Percentiles rank a stretch among this genome's conserved stretches.
Conservation (phyloP, 1,140 invertebrate species). For the Sipha flava region DNA sequence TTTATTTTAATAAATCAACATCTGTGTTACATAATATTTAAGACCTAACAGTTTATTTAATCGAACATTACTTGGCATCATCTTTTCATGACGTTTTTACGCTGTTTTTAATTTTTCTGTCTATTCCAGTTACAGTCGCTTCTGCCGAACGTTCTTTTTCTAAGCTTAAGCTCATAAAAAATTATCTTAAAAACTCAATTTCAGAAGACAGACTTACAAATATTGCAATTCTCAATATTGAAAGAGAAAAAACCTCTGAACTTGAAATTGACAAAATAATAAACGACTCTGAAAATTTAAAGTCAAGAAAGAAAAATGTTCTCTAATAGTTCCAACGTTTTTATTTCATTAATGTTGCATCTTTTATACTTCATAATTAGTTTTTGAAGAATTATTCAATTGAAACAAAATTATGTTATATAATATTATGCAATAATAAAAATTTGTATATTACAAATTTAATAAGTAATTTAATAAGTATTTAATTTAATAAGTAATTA, state of each 20-base stretch:
- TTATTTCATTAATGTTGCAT: too few species aligned
- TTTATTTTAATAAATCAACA: not conserved
- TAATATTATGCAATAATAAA: too few species aligned
- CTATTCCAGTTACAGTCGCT: conserved; percentile 8
- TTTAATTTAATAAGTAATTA: too few species aligned
- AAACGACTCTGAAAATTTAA: not conserved
- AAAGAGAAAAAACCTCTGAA: not conserved
- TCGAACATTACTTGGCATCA: not conserved
- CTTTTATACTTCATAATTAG: too few species aligned
- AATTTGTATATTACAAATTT: too few species aligned
- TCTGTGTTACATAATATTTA: not conserved
- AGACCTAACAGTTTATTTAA: not conserved
- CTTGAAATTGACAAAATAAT: not conserved
- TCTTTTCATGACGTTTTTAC: conserved; percentile 17
- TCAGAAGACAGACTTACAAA: not conserved
- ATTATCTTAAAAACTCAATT: conserved; percentile 9
- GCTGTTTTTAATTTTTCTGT: not conserved
- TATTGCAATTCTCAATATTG: not conserved
- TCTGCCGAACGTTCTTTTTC: conserved; percentile 31
- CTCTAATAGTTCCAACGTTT: not conserved
- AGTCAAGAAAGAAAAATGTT: not conserved
- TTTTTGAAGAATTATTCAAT: too few species aligned
- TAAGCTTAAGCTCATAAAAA: conserved; percentile 27
- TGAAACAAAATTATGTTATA: too few species aligned
- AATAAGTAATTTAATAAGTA: too few species aligned